Base-by-base conservation (phyloP, 2,888 invertebrate species). In the Ecliptopera silaceata region DNA sequence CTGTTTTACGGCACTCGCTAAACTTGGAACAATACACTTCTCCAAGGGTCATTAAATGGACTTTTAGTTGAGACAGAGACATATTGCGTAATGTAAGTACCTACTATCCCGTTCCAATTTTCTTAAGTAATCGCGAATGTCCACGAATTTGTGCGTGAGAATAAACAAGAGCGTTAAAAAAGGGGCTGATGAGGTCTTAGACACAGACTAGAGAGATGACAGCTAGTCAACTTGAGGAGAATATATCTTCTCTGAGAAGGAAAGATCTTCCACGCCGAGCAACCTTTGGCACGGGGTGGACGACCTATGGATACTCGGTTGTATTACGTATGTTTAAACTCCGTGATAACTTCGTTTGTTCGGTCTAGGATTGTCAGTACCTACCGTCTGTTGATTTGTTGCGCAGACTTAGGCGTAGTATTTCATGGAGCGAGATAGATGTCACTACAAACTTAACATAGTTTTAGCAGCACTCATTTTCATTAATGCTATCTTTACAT, bases 91-190 rank as follows among this genome's bases (percentile, higher is more conserved):
- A 73, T 76, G 31, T 45, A 52, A 31, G 72, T 73, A 77, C n/a
- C n/a, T n/a, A n/a, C 71, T 67, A 60, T 53, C 44, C 48, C 41
- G 48, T 82, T 87, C 81, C 81, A 88, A 88, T 88, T 88, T 84
- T 72, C 77, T 79, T 82, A 84, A 88, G 88, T 88, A 85, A 78
- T 80, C 82, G 71, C 70, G 71, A 82, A 83, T 75, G 83, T 78
- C 78, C 80, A 79, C 81, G 77, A 77, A 82, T 85, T 84, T 70
- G 80, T 72, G 72, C 69, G 69, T 68, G 74, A 68, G 61, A 80
- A 86, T 86, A 86, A 86, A 86, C 74, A 79, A 76, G 70, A 61
- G 75, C 76, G 76, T 82, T 86, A 85, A 87, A 87, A 82, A 84
- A 74, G 68, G 65, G 70, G 64, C 65, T 68, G 68, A 68, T 57